phyloP scores from a whole-genome alignment of 2,888 invertebrate species.

The Amiota minor region DNA sequence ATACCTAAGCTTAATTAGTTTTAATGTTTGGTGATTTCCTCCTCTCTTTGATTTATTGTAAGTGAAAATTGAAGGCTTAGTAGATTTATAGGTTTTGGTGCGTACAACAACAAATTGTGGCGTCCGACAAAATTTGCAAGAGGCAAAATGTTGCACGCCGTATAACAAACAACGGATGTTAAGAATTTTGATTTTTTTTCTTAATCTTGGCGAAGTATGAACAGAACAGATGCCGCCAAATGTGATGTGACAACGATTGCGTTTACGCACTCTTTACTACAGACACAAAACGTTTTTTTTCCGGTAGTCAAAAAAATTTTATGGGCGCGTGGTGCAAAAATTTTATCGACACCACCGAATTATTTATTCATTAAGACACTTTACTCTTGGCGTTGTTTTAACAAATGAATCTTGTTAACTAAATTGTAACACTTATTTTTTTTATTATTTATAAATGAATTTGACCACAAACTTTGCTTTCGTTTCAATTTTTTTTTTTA shows the following conservation, averaged over 20 bases:
- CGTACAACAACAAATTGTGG: constrained; percentile 28
- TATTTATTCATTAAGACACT: background rate
- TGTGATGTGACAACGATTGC: constrained; percentile 10
- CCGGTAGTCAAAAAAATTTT: background rate
- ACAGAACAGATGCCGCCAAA: constrained; percentile 16
- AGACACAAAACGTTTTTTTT: background rate
- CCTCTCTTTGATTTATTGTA: background rate
- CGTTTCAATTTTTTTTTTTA: constrained; percentile 34
- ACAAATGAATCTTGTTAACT: background rate
- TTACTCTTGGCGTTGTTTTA: background rate
- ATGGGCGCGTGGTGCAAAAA: constrained; percentile 14
- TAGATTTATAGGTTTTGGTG: constrained; percentile 27
- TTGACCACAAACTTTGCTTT: constrained; percentile 22
- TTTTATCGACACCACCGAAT: background rate
- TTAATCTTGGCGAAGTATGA: background rate
- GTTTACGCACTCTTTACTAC: constrained; percentile 10
- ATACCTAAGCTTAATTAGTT: constrained; percentile 26
- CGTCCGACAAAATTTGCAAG: constrained; percentile 49
- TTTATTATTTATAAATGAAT: background rate
- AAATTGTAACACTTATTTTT: constrained; percentile 4
- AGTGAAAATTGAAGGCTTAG: background rate
- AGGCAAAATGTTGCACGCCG: constrained; percentile 50
- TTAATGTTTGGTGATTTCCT: background rate
- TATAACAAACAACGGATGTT: constrained; percentile 43
- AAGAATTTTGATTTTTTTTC: constrained; percentile 41